Conservation (phyloP, 2,888 invertebrate genomes). For the Petrolisthes cinctipes region DNA sequence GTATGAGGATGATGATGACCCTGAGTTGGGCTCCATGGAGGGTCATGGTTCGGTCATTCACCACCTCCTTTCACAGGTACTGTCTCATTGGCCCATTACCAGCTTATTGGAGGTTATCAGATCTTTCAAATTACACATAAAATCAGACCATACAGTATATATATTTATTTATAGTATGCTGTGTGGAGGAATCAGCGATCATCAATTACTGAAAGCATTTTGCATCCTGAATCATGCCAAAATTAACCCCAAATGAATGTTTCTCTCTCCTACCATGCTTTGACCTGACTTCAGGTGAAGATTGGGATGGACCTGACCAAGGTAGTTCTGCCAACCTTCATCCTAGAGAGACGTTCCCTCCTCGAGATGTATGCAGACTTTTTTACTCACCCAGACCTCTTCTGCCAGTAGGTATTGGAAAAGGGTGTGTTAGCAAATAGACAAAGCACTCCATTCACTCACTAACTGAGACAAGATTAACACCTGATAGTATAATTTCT, state of each 20-base stretch:
- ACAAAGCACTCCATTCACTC: no score
- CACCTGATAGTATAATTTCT: no score
- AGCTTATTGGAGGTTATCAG: no score
- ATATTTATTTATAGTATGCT: no score
- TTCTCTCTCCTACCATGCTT: neutral
- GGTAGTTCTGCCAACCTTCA: slow-evolving; percentile 98
- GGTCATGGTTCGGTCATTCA: slow-evolving; percentile 97
- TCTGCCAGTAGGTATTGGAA: slow-evolving; percentile 80
- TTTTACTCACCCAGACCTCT: slow-evolving; percentile 98
- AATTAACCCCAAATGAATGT: neutral
- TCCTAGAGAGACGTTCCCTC: slow-evolving; percentile 94
- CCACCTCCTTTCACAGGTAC: slow-evolving; percentile 89
- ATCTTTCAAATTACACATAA: no score
- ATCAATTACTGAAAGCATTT: neutral
- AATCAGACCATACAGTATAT: no score
- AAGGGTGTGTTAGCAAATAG: no score
- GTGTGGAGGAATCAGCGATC: no score
- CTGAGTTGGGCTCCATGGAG: slow-evolving; percentile 86
- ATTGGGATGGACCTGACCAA: slow-evolving; percentile 99
- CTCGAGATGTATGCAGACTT: slow-evolving; percentile 99
- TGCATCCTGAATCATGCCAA: no score
- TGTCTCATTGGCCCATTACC: neutral
- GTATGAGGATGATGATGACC: slow-evolving; percentile 87
- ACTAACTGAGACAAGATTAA: no score
- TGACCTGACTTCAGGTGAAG: slow-evolving; percentile 76